A percentile compares a stretch with the other conserved stretches of the same genome.
Conservation (phyloP, 2,797 vertebrate genomes). For the Pseudochirops cupreus region DNA sequence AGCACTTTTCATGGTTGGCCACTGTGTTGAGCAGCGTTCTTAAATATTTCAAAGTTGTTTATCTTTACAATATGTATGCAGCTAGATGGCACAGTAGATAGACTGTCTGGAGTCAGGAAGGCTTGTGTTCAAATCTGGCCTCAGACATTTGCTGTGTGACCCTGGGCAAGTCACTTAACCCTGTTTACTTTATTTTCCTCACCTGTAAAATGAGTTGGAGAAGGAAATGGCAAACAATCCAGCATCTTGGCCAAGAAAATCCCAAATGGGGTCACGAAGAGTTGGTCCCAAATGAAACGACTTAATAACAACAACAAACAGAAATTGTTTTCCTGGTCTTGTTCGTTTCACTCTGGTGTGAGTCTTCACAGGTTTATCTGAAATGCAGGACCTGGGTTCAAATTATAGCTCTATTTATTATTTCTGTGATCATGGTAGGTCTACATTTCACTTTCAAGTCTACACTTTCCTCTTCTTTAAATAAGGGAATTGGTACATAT, state of each 20-base stretch:
- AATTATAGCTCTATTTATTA: neutral
- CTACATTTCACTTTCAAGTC: too few relatives aligned
- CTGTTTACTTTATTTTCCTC: neutral
- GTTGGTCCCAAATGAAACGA: neutral
- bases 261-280: neutral
- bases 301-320: neutral
- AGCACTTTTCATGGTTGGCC: neutral
- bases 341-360: neutral
- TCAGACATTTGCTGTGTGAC: neutral
- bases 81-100: neutral
- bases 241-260: neutral
- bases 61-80: neutral
- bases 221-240: neutral
- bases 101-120: neutral
- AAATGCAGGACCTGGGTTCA: neutral
- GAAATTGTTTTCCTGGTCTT: neutral
- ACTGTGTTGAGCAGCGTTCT: neutral
- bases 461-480: neutral
- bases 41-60: neutral
- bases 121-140: neutral
- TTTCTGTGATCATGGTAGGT: neutral
- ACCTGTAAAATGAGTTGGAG: neutral
- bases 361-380: neutral
- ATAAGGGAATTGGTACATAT: neutral
- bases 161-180: neutral